Conservation (phyloP, 2,888 invertebrate genomes). For the Colletes collaris region DNA sequence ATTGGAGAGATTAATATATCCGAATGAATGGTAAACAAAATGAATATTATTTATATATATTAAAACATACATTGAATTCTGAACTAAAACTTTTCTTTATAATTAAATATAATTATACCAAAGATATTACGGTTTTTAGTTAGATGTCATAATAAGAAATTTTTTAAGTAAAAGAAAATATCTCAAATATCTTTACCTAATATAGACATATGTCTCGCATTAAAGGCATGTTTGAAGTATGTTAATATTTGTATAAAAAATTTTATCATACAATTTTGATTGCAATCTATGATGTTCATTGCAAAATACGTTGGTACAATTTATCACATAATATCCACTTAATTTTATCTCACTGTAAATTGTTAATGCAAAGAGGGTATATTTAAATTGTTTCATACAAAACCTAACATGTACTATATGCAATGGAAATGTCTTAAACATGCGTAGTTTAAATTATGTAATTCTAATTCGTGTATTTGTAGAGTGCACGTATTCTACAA, state of each 20-base stretch:
- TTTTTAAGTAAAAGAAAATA: background rate
- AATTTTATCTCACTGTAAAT: constrained; percentile 2
- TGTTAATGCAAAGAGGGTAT: background rate
- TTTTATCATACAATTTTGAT: too few relatives aligned
- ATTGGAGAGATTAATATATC: background rate
- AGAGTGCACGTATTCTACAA: constrained; percentile 9
- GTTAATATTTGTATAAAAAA: constrained; percentile 8
- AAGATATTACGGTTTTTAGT: background rate
- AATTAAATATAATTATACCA: background rate
- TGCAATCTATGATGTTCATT: too few relatives aligned
- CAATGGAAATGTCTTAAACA: background rate
- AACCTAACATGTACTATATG: constrained; percentile 12
- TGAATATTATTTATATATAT: background rate
- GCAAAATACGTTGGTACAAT: too few relatives aligned
- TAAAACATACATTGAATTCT: background rate
- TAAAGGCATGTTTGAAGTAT: background rate
- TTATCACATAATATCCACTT: background rate
- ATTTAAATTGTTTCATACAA: background rate
- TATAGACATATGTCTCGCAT: background rate
- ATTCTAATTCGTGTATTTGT: constrained; percentile 1
- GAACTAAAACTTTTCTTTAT: constrained; percentile 17
- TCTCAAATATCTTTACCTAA: background rate
- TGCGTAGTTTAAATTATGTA: background rate
- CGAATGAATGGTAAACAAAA: constrained; percentile 3
- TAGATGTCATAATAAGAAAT: background rate